These are phyloP conservation scores for Collichthys lucidus DNA, from an alignment of 2,113 vertebrate species.

Conservation along the genomic window DNA sequence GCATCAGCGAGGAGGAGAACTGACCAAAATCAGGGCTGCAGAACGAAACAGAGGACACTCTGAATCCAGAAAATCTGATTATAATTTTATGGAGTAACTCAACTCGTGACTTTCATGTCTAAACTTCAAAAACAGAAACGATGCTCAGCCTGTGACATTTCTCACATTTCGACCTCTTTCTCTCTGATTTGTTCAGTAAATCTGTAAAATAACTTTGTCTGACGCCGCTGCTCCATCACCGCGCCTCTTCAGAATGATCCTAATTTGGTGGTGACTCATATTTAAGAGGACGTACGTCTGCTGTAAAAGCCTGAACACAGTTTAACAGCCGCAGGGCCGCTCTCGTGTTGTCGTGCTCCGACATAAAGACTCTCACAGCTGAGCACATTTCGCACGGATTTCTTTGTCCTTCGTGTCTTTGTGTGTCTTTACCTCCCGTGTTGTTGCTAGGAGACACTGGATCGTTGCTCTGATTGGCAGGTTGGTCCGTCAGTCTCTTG, in stretches of 20 bases:
- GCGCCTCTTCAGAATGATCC: conserved; percentile 8
- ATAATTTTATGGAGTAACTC: fast-evolving
- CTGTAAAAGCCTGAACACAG: not conserved
- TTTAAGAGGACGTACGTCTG: conserved; percentile 17
- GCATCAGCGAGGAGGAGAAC: not conserved
- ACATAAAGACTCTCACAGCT: conserved; percentile 23
- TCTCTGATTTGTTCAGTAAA: not conserved
- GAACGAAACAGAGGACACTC: not conserved
- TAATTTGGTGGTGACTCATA: conserved; percentile 44
- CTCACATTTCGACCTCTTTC: not conserved
- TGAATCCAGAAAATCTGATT: not conserved
- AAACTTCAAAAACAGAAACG: not conserved
- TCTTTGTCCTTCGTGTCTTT: conserved; percentile 56
- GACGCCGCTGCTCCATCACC: not conserved
- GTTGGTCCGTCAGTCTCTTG: conserved; percentile 93
- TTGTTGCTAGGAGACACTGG: conserved; percentile 93
- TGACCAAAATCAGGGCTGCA: not conserved
- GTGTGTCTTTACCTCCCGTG: conserved; percentile 80
- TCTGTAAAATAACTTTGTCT: not conserved
- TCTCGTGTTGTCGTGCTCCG: not conserved
- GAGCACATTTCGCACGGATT: conserved; percentile 42
- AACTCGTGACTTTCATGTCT: not conserved
- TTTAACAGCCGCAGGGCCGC: not conserved
- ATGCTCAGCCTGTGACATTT: not conserved
- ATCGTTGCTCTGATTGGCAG: conserved; percentile 93